These are phyloP conservation scores for Metopia argyrocephala DNA, from an alignment of 2,888 invertebrate species.

Conservation along the genomic window DNA sequence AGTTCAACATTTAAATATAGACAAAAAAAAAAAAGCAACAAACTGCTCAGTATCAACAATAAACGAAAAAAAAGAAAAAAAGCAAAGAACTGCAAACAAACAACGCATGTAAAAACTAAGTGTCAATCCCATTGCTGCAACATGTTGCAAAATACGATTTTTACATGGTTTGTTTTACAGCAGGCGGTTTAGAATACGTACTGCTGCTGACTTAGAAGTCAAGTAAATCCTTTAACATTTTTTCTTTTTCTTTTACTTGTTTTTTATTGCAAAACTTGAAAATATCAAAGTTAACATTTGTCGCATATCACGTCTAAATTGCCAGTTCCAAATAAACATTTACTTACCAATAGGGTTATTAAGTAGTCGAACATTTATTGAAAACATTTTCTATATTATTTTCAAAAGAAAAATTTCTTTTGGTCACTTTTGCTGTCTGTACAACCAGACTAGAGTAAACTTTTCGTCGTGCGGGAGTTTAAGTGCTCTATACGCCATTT, in stretches of 20 bases:
- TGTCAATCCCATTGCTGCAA: constrained; percentile 65
- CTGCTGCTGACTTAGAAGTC: not conserved
- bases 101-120: constrained; percentile 60
- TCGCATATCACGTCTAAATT: constrained; percentile 48
- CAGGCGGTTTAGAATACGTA: constrained; percentile 41
- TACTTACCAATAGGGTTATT: no score
- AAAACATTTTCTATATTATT: no score
- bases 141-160: constrained; percentile 61
- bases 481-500: no score
- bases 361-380: no score
- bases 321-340: not conserved
- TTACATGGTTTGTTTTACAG: constrained; percentile 49
- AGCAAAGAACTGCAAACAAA: constrained; percentile 9
- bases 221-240: not conserved
- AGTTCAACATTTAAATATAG: constrained; percentile 55
- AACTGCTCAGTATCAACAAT: not conserved
- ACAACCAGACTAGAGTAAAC: no score
- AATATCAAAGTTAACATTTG: constrained; percentile 58
- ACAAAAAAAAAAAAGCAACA: not conserved
- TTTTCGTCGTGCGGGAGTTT: no score
- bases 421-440: no score
- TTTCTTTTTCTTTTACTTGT: not conserved
- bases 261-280: constrained; percentile 23
- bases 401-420: no score
- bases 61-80: not conserved